These are phyloP conservation scores for Chinchilla lanigera DNA, from an alignment of 2,113 vertebrate genomes.

Conservation along the genomic window DNA sequence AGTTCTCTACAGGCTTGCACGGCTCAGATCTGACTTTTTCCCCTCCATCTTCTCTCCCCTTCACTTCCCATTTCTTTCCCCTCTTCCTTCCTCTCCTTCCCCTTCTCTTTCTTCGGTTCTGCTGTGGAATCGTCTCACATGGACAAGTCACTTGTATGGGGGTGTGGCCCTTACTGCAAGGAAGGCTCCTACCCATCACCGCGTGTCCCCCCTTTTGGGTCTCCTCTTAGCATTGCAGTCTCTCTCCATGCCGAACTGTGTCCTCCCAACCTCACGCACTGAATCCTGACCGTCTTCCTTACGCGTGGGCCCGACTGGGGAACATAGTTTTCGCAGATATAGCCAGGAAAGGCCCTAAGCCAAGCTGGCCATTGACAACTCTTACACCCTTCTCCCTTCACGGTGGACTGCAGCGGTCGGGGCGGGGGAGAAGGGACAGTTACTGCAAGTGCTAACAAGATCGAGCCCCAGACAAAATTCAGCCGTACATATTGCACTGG, in stretches of 20 bases:
- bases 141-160: neutral
- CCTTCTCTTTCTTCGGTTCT: neutral
- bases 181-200: neutral
- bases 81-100: fast-evolving
- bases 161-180: neutral
- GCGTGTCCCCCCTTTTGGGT: neutral
- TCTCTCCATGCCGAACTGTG: neutral
- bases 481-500: neutral
- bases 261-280: neutral
- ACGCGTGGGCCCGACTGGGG: neutral
- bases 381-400: neutral
- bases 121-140: neutral
- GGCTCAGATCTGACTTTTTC: no score
- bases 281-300: neutral
- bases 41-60: neutral
- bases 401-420: neutral
- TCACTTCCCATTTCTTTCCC: no score
- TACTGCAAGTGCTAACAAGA: neutral
- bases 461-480: neutral
- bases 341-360: neutral
- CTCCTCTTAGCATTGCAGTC: neutral
- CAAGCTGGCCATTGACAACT: neutral
- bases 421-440: neutral
- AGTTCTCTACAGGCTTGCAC: neutral
- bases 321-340: neutral